phyloP scores from a whole-genome alignment of 1,140 invertebrate genomes.

The Halyomorpha halys region DNA sequence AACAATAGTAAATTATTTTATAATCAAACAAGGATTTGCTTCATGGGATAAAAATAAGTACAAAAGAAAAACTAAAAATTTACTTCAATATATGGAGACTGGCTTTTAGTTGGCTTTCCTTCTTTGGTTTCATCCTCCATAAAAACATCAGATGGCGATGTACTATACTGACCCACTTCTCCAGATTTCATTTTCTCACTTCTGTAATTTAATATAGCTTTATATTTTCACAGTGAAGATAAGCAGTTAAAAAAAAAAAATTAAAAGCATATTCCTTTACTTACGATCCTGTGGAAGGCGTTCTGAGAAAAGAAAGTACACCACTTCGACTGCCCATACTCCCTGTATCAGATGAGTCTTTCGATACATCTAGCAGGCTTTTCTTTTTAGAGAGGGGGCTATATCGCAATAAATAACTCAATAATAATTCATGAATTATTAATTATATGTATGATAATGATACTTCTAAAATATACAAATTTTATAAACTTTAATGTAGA shows the following conservation, averaged over 20 bases:
- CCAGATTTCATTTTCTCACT: background rate
- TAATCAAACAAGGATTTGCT: background rate
- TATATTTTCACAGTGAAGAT: background rate
- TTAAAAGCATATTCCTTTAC: constrained; percentile 18
- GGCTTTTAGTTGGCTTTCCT: background rate
- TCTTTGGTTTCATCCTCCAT: background rate
- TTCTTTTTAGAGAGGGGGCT: constrained; percentile 17
- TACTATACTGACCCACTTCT: background rate
- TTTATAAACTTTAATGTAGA: no score
- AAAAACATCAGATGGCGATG: constrained; percentile 3
- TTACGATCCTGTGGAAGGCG: constrained; percentile 30
- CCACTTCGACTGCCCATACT: background rate
- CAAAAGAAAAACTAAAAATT: background rate
- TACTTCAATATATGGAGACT: constrained; percentile 31
- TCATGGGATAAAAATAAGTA: background rate
- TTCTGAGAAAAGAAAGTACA: constrained; percentile 17
- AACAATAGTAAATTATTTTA: constrained; percentile 29
- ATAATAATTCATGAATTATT: no score
- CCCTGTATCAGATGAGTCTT: background rate
- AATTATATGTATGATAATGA: no score
- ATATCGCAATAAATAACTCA: no score
- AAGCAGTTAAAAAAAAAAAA: background rate
- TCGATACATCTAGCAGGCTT: constrained; percentile 2
- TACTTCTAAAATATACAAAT: no score
- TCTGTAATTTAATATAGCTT: background rate